phyloP scores from a whole-genome alignment of 2,797 vertebrate genomes.

The Fistularia commersonii region DNA sequence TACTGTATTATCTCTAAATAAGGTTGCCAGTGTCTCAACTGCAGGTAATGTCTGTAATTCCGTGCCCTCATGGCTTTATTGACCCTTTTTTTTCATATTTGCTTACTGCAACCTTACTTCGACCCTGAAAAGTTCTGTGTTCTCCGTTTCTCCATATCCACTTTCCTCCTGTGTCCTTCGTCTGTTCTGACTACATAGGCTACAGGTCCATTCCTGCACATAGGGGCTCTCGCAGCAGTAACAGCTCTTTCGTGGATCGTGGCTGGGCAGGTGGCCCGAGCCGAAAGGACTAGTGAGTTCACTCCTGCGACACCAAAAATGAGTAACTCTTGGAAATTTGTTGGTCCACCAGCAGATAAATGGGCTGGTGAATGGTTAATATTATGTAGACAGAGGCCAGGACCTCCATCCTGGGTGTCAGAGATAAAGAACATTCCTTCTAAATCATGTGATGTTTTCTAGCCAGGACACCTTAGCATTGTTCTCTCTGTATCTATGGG shows the following conservation, averaged over 20 bases:
- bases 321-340: constrained; percentile 4
- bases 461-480: constrained; percentile 25
- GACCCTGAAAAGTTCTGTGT: background rate
- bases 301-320: background rate
- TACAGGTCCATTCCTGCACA: constrained; percentile 94
- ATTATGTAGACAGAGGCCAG: constrained; percentile 40
- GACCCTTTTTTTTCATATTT: constrained; percentile 12
- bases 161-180: background rate
- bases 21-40: constrained; percentile 16
- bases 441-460: constrained; percentile 34
- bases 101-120: constrained; percentile 1
- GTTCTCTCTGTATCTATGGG: constrained; percentile 23
- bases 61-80: background rate
- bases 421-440: constrained; percentile 58
- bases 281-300: constrained; percentile 85
- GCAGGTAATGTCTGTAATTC: constrained; percentile 36
- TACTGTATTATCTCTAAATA: constrained; percentile 32
- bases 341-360: constrained; percentile 11
- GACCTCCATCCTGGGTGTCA: constrained; percentile 45
- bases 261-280: constrained; percentile 87
- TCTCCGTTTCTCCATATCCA: constrained; percentile 1
- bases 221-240: constrained; percentile 85
- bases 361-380: constrained; percentile 65
- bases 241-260: constrained; percentile 92
- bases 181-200: constrained; percentile 69